phyloP scores from a whole-genome alignment of 2,888 invertebrate species.

The Biston betularia region DNA sequence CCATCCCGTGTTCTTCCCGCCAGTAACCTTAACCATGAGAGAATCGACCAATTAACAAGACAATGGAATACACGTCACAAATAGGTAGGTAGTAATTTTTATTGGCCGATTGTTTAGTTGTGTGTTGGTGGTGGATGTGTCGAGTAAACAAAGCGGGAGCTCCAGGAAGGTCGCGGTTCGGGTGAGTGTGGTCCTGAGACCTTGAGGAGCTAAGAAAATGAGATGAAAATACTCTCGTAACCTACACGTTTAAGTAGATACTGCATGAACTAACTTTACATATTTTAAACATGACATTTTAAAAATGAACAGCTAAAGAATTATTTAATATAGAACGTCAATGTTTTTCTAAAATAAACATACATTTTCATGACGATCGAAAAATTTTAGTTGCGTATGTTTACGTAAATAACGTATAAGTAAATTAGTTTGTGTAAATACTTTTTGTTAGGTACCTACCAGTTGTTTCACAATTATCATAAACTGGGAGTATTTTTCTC shows the following conservation, averaged over 20 bases:
- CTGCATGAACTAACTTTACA: background rate
- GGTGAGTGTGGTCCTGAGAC: constrained; percentile 33
- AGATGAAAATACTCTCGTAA: background rate
- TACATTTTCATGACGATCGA: too few relatives aligned
- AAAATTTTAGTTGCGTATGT: too few relatives aligned
- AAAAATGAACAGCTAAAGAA: too few relatives aligned
- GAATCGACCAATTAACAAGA: constrained; percentile 61
- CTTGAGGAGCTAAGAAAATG: constrained; percentile 3
- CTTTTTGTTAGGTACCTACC: too few relatives aligned
- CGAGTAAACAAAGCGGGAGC: constrained; percentile 40
- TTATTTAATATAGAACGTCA: too few relatives aligned
- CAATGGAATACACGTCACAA: constrained; percentile 74
- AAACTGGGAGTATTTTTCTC: too few relatives aligned
- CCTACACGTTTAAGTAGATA: background rate
- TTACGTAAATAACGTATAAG: too few relatives aligned
- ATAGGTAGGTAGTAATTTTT: constrained; percentile 66
- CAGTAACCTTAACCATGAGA: constrained; percentile 50
- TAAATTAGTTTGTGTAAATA: too few relatives aligned
- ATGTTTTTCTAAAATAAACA: too few relatives aligned
- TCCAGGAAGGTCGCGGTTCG: constrained; percentile 37
- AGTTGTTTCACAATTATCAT: too few relatives aligned
- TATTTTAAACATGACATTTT: too few relatives aligned
- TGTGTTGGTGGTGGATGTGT: constrained; percentile 27
- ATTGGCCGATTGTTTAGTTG: constrained; percentile 53
- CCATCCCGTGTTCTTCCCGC: constrained; percentile 54